Evolutionary conservation across 2,888 invertebrate genomes (phyloP).

Genomic region (Drosophila kuntzei): DNA sequence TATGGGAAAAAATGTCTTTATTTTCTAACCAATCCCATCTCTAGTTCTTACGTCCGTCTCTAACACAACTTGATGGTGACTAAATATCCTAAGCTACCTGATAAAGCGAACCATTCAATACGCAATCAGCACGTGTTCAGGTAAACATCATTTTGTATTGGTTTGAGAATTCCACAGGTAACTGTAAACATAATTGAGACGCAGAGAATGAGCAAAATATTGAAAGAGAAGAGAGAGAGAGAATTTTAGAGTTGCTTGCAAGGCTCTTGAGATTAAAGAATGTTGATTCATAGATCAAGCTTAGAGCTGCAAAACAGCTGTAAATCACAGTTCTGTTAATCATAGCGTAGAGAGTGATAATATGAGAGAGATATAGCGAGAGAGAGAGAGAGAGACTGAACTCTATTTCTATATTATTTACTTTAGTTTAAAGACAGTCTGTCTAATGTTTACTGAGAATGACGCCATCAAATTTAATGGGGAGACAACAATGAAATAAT

Average conservation of each 20-base stretch:
- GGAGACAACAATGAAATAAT: constrained; percentile 29
- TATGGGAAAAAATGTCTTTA: too few species aligned
- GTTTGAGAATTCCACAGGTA: constrained; percentile 1
- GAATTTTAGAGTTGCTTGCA: constrained; percentile 16
- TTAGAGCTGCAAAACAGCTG: constrained; percentile 13
- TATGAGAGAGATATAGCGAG: background rate
- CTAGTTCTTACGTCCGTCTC: background rate
- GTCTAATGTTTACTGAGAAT: constrained; percentile 27
- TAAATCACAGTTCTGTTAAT: constrained; percentile 15
- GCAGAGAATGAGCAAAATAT: background rate
- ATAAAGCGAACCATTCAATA: constrained; percentile 5
- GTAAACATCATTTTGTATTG: background rate
- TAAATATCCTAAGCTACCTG: background rate
- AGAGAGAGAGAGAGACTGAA: background rate
- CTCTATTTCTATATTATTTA: constrained; percentile 2
- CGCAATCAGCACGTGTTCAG: background rate
- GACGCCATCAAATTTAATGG: constrained; percentile 31
- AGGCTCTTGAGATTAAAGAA: constrained; percentile 40
- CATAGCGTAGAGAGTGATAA: background rate
- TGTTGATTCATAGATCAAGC: constrained; percentile 44
- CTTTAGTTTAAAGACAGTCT: constrained; percentile 26
- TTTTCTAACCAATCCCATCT: too few species aligned
- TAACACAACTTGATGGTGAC: background rate
- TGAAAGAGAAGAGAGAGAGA: background rate
- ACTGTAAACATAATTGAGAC: constrained; percentile 5